These are phyloP conservation scores for Poecilia velifera DNA, from an alignment of 2,797 vertebrate species.

Conservation along the genomic window DNA sequence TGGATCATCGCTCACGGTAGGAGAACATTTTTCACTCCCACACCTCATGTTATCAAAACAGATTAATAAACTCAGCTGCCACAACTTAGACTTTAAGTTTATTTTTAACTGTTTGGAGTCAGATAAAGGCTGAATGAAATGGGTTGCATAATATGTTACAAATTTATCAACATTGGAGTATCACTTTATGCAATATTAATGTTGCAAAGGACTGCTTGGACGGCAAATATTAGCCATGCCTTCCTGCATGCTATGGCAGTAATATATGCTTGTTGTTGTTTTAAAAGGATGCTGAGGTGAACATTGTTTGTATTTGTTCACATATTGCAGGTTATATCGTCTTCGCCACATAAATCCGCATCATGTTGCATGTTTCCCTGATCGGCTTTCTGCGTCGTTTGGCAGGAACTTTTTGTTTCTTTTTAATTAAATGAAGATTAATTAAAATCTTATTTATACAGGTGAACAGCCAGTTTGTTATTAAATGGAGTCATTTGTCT, in stretches of 20 bases:
- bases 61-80: too few species aligned
- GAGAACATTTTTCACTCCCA: conserved; percentile 15
- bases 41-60: too few species aligned
- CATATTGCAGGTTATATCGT: neutral
- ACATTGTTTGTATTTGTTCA: neutral
- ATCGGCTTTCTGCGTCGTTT: neutral
- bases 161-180: neutral
- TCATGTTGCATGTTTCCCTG: neutral
- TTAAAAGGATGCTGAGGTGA: neutral
- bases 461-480: neutral
- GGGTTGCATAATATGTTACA: neutral
- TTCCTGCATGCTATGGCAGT: neutral
- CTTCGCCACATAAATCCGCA: neutral
- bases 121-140: neutral
- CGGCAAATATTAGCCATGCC: neutral
- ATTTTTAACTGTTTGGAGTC: too few species aligned
- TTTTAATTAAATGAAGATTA: neutral
- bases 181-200: neutral
- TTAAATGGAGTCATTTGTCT: neutral
- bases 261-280: neutral
- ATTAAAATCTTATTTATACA: neutral
- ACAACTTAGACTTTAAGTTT: too few species aligned
- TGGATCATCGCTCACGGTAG: conserved; percentile 97
- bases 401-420: neutral
- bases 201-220: neutral